Evolutionary conservation across 2,888 invertebrate genomes (phyloP), one percentile per base, ranked within the genome.

Genomic region (Dicycla oo): DNA sequence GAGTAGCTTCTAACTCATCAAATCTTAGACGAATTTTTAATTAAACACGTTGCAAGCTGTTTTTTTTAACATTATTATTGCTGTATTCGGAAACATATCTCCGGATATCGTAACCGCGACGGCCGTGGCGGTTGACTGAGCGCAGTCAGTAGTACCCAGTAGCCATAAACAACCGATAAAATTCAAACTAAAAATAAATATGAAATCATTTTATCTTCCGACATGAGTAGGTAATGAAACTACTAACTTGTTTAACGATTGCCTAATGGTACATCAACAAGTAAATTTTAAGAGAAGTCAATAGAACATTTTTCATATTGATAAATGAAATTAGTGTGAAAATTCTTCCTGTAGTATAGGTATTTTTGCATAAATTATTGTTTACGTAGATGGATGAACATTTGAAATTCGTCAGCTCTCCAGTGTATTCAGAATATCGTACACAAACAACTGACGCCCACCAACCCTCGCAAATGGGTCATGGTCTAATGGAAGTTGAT

Each of bases 121-220:
- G 49, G 26, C 40, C 43, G 34, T 53, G 58, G 30, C 18, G 26
- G 62, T 63, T n/a, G n/a, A n/a, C n/a, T n/a, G n/a, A n/a, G n/a
- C n/a, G n/a, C 58, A 54, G 23, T 66, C 49, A 34, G n/a, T 30
- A 60, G 7, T 2, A 65, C n/a, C n/a, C n/a, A 76, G 34, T 68
- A n/a, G n/a, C n/a, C n/a, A n/a, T 43, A 78, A 78, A 80, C 69
- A 69, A 80, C 66, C 49, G 58, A 81, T 81, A 75, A 69, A 62
- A 66, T 2, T 54, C 8, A 0, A 47, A 30, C 40, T 67, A 79
- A 65, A 80, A 77, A 72, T 77, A 80, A 78, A 66, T 56, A 54
- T 76, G 77, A 64, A 61, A 57, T 76, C 76, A 77, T 65, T 30
- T 30, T 56, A 51, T 63, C 57, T 40, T 66, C 30, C 45, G 47